Evolutionary conservation across 1,140 invertebrate genomes (phyloP), one percentile per base, ranked within the genome.

Genomic region (Frieseomelitta varia): DNA sequence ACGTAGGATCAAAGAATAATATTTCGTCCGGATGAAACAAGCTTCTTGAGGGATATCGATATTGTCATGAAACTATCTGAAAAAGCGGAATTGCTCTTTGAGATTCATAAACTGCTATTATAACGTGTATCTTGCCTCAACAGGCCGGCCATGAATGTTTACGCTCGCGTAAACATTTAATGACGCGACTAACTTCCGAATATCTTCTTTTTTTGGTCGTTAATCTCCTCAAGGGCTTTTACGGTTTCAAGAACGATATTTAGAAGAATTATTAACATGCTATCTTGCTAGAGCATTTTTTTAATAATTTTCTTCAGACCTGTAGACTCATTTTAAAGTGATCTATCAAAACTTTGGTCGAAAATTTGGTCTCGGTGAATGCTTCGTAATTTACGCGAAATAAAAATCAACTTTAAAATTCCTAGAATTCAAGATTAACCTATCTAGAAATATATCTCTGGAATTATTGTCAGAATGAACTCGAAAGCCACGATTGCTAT

Each of bases 111-210:
- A 17, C 14, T 30, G 19, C 30, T 47, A n/a, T 53, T 67, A 67
- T 4, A 53, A 10, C 30, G 17, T 69, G 47, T 27, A 58, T 39
- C 8, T n/a, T 58, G 51, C 21, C 56, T 86, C 74, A 86, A 83
- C 55, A 27, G 67, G 58, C 17, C 21, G 34, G 21, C 10, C 68
- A 80, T 80, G 34, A 80, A 24, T 67, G 76, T 87, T 87, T 82
- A 87, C n/a, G 74, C 53, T 39, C 51, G 34, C 79, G 30, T 68
- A 85, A 86, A 85, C 79, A 76, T 69, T 76, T 87, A 78, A 87
- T 71, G 84, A 53, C 27, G 39, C 27, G 68, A 55, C 56, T 87
- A 86, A 86, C 61, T 81, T 75, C 69, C 47, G 51, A 72, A 53
- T 81, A 69, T 63, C 53, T 61, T 30, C 53, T 61, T 30, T 53